phyloP scores from a whole-genome alignment of 2,888 invertebrate species.

The Palloptera scutellata region DNA sequence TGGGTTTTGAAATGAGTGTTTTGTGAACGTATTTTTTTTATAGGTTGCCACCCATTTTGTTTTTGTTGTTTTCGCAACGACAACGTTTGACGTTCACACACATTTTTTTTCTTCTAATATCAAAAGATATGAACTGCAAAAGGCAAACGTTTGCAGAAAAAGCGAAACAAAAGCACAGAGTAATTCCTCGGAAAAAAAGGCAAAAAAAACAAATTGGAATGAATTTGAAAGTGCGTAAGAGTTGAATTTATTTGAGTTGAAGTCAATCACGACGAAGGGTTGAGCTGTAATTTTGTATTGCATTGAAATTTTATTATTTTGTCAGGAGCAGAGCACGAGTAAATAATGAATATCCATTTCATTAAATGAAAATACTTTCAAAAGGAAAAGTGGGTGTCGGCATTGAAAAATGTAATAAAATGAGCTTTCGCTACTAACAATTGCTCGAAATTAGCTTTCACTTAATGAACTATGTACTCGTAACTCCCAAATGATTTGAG shows the following conservation, averaged over 20 bases:
- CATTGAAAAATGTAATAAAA: too few relatives aligned
- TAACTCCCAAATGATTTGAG: too few relatives aligned
- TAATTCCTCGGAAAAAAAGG: constrained; percentile 1
- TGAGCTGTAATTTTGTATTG: neutral
- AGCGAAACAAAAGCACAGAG: neutral
- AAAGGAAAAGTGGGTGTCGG: too few relatives aligned
- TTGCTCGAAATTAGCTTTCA: too few relatives aligned
- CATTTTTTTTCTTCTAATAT: constrained; percentile 38
- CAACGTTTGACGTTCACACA: constrained; percentile 16
- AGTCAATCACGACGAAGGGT: neutral
- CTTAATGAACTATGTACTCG: too few relatives aligned
- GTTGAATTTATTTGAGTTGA: neutral
- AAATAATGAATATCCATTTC: too few relatives aligned
- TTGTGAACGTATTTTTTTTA: constrained; percentile 12
- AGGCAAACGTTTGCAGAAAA: neutral
- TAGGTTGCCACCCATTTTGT: constrained; percentile 29
- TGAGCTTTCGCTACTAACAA: too few relatives aligned
- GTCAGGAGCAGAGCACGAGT: too few relatives aligned
- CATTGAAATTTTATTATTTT: too few relatives aligned
- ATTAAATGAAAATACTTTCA: too few relatives aligned
- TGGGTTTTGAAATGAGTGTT: constrained; percentile 4
- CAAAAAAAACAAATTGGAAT: constrained; percentile 4
- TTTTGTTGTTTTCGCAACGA: constrained; percentile 4
- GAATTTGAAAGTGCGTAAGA: neutral
- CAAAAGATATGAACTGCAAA: neutral